These are phyloP conservation scores for Delichon dasypus DNA, from an alignment of 2,797 vertebrate species.

Conservation along the genomic window DNA sequence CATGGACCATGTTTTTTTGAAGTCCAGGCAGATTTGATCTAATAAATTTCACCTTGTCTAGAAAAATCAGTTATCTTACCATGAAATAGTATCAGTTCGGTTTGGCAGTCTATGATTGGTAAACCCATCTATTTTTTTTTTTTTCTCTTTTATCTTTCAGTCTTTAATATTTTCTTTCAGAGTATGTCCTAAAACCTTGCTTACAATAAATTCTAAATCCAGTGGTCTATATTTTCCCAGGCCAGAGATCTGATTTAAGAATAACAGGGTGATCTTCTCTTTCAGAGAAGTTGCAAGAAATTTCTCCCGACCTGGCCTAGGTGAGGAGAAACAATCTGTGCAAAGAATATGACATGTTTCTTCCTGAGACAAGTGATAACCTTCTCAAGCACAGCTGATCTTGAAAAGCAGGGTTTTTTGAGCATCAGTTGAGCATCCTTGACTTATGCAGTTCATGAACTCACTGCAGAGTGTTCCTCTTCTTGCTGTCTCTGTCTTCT, in stretches of 20 bases:
- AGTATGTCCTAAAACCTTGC: neutral
- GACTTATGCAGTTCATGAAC: no score
- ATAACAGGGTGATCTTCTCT: neutral
- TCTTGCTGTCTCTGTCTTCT: no score
- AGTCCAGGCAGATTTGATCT: conserved; percentile 3
- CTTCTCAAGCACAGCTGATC: no score
- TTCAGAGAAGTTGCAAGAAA: neutral
- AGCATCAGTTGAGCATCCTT: no score
- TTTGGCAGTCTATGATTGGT: neutral
- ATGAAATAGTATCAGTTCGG: neutral
- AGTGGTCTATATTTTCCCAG: neutral
- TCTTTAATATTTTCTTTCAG: neutral
- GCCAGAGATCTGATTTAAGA: neutral
- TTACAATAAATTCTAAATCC: neutral
- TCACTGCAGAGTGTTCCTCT: no score
- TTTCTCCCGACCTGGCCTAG: neutral
- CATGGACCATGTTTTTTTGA: neutral
- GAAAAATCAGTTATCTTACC: conserved; percentile 23
- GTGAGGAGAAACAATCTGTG: neutral
- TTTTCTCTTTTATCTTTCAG: neutral
- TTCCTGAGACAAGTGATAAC: neutral
- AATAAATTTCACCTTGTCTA: conserved; percentile 28
- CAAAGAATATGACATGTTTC: neutral
- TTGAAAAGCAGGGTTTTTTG: no score
- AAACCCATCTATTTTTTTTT: neutral